A percentile compares a stretch with the other conserved stretches of the same genome.
Evolutionary conservation across 2,888 invertebrate species (phyloP).

Genomic region (Stenodera caucasica): DNA sequence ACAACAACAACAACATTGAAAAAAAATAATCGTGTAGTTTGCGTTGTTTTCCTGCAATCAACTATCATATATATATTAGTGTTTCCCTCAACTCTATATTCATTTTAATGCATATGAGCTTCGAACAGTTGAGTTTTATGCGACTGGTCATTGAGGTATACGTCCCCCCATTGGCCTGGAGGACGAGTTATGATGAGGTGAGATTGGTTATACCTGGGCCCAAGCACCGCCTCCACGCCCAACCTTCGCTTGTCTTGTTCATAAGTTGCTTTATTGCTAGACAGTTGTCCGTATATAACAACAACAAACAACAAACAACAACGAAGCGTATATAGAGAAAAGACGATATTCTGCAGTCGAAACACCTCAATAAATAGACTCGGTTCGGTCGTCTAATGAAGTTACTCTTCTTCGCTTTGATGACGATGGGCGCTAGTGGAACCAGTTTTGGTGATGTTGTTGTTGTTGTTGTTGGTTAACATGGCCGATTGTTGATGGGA

Average conservation of each 20-base stretch:
- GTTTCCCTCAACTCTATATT: constrained; percentile 4
- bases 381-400: constrained; percentile 33
- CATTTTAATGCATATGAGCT: constrained; percentile 47
- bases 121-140: constrained; percentile 49
- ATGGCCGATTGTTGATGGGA: constrained; percentile 46
- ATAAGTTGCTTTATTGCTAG: constrained; percentile 53
- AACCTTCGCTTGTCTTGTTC: constrained; percentile 52
- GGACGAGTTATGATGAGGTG: constrained; percentile 57
- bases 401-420: constrained; percentile 26
- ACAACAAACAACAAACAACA: constrained; percentile 23
- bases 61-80: constrained; percentile 1
- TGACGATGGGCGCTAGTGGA: constrained; percentile 29
- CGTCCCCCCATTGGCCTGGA: constrained; percentile 52
- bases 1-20: no score
- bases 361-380: constrained; percentile 47
- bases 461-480: constrained; percentile 34
- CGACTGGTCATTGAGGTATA: constrained; percentile 55
- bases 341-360: constrained; percentile 34
- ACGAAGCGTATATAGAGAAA: constrained; percentile 18
- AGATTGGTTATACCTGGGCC: constrained; percentile 55
- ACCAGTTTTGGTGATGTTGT: constrained; percentile 47
- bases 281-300: constrained; percentile 36
- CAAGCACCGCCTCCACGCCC: constrained; percentile 52
- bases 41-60: constrained; percentile 1
- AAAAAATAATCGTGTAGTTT: no score